These are phyloP conservation scores for Elachura formosa DNA, from an alignment of 2,113 vertebrate genomes.

Conservation along the genomic window DNA sequence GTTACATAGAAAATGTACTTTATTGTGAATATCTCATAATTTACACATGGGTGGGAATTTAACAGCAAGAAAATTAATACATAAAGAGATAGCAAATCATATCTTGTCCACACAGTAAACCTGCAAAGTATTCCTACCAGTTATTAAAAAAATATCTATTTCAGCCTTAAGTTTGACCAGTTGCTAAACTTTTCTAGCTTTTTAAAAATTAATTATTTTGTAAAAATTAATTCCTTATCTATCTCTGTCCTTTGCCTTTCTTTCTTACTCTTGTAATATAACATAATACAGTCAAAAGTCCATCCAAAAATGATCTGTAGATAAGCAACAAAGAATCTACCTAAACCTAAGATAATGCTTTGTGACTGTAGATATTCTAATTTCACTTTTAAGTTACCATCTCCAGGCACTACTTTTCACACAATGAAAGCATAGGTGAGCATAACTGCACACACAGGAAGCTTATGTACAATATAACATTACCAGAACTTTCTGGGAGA, in stretches of 20 bases:
- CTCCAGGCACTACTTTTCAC: not conserved
- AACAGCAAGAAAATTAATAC: conserved; percentile 14
- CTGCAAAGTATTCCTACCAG: not conserved
- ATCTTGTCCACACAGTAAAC: not conserved
- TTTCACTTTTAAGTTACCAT: not conserved
- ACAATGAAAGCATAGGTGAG: not conserved
- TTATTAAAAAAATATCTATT: not conserved
- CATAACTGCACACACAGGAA: not conserved
- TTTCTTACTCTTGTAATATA: not conserved
- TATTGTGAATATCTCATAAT: not conserved
- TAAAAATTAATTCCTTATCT: not conserved
- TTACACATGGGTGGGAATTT: not conserved
- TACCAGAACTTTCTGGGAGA: not conserved
- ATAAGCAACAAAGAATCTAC: not conserved
- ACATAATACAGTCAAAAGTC: not conserved
- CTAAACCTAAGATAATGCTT: not conserved
- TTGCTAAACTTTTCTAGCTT: not conserved
- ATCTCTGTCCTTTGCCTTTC: not conserved
- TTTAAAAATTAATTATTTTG: not conserved
- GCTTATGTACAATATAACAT: not conserved
- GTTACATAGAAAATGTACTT: not conserved
- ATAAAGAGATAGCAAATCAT: not conserved
- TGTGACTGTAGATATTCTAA: not conserved
- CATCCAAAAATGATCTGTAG: not conserved
- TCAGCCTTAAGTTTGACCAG: not conserved